Evolutionary conservation across 2,113 vertebrate species (phyloP), one percentile per base, ranked within the genome.

Genomic region (Pseudois nayaur): DNA sequence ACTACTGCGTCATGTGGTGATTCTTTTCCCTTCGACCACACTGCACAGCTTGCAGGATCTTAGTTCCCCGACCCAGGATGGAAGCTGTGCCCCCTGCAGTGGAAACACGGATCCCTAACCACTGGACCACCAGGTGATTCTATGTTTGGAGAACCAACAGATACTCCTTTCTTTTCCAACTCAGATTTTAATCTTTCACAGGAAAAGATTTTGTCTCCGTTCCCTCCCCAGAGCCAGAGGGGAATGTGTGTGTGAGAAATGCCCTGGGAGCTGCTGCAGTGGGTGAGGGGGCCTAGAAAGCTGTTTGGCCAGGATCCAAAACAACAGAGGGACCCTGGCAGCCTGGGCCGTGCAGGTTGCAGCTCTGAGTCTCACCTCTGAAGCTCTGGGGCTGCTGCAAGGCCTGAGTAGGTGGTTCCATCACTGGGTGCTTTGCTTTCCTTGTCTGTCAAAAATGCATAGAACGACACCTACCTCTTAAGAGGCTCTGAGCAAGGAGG

Each of bases 241-340:
- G 6, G 50, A 50, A n/a, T 55, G 21, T 0, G 17, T 21, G 60
- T 23, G 11, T 0, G 1, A 40, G 36, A 27, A 29, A 10, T 6
- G 31, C 13, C 45, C 0, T 0, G 1, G 52, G 33, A 15, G 13
- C 23, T 10, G 8, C 27, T 25, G 11, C 2, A 12, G 64, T 0
- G 11, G 23, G 7, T 0, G 4, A 25, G 2, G 0, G 2, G 31
- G n/a, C 40, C 50, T 59, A 8, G 0, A 0, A 23, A 55, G 6
- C 33, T 19, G 29, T 6, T 11, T 0, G 3, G 6, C 13, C 31
- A 13, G n/a, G 21, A 31, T 21, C n/a, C 67, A 8, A 48, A 31
- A 40, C 27, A 6, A 87, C 40, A 11, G 27, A 5, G 10, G n/a
- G 19, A 43, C 81, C 59, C 78, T 0, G 25, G 88, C 43, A 21